Evolutionary conservation across 2,113 vertebrate genomes (phyloP).

Genomic region (Odocoileus hemionus): DNA sequence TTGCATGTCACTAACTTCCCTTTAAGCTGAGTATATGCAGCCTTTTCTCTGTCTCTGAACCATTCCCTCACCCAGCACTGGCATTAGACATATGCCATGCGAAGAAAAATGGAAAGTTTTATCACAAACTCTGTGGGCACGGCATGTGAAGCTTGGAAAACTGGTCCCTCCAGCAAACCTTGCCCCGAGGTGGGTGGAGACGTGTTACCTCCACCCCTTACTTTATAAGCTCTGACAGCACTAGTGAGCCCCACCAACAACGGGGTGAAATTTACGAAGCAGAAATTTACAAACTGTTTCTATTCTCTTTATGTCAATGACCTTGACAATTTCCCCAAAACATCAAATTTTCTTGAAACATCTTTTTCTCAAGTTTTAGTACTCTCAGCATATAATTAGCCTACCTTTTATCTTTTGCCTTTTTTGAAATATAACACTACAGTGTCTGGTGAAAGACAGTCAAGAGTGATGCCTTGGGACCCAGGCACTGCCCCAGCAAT

Average conservation of each 20-base stretch:
- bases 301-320: background rate
- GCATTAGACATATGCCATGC: rapidly evolving
- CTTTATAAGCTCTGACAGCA: rapidly evolving
- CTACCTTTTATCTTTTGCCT: background rate
- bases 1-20: background rate
- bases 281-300: background rate
- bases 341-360: background rate
- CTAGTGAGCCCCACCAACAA: background rate
- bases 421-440: background rate
- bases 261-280: no score
- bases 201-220: rapidly evolving
- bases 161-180: background rate
- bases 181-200: background rate
- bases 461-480: background rate
- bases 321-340: background rate
- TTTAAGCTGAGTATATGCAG: background rate
- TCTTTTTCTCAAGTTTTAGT: background rate
- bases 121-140: background rate
- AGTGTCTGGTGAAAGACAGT: background rate
- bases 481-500: no score
- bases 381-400: background rate
- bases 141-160: rapidly evolving
- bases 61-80: rapidly evolving
- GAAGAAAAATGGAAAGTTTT: background rate
- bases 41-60: background rate